phyloP scores from a whole-genome alignment of 2,797 vertebrate species.

The Poecilia picta region DNA sequence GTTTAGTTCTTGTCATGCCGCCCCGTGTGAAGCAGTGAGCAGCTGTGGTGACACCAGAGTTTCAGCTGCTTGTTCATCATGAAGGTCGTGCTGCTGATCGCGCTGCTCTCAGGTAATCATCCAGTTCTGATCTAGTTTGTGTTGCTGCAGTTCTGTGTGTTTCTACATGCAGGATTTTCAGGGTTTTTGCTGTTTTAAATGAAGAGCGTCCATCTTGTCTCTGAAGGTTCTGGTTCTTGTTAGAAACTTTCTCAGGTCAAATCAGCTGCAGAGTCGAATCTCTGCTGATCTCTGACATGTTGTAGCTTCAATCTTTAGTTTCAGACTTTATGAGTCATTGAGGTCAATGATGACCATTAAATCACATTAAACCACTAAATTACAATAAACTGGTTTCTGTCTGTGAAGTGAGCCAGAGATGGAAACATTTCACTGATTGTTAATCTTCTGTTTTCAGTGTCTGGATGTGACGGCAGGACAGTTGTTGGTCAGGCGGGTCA shows the following conservation, averaged over 20 bases:
- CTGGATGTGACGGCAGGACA: accelerated
- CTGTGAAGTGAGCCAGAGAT: neutral
- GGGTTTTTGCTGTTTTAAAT: neutral
- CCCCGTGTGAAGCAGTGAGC: neutral
- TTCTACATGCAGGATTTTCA: too few relatives aligned
- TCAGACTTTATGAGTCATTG: neutral
- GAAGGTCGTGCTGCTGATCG: conserved; percentile 21
- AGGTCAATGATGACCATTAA: too few relatives aligned
- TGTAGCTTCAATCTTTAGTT: neutral
- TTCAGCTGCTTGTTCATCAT: conserved; percentile 20
- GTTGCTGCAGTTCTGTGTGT: neutral
- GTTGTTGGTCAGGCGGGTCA: conserved; percentile 65
- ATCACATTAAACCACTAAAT: too few relatives aligned
- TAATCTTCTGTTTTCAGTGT: conserved; percentile 27
- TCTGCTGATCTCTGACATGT: neutral
- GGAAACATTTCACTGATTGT: neutral
- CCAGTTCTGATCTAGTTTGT: neutral
- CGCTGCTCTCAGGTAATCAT: conserved; percentile 20
- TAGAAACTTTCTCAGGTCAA: neutral
- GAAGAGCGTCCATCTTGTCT: neutral
- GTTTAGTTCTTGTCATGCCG: neutral
- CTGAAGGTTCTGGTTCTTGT: neutral
- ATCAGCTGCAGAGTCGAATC: neutral
- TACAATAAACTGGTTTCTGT: neutral
- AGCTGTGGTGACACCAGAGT: neutral